Evolutionary conservation across 2,113 vertebrate genomes (phyloP).

Genomic region (Mirounga angustirostris): DNA sequence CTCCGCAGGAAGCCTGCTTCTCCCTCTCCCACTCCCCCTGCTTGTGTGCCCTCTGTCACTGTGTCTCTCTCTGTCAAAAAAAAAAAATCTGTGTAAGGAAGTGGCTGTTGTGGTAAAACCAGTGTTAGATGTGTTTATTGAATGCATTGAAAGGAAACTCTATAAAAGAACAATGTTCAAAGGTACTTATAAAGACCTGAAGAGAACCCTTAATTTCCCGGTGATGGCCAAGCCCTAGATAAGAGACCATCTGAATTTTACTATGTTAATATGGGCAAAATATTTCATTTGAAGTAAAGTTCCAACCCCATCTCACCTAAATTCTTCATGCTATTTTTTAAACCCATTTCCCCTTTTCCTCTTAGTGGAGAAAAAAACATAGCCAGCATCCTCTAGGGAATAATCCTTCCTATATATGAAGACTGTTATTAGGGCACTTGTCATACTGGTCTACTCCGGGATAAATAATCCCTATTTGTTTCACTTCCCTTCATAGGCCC

Average conservation of each 20-base stretch:
- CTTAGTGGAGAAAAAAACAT: conserved; percentile 54
- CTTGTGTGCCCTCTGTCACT: too few species aligned
- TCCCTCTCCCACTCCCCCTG: too few species aligned
- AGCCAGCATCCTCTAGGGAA: conserved; percentile 54
- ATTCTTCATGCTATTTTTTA: conserved; percentile 66
- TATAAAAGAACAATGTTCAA: not conserved
- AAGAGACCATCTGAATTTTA: not conserved
- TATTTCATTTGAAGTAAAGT: conserved; percentile 26
- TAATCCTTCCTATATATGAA: conserved; percentile 66
- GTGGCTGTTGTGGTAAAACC: not conserved
- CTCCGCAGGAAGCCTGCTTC: too few species aligned
- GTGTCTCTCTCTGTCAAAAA: too few species aligned
- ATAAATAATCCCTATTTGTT: conserved; percentile 72
- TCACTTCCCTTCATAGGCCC: conserved; percentile 56
- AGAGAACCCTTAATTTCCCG: not conserved
- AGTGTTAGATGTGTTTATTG: not conserved
- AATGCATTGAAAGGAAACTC: not conserved
- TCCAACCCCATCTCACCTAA: not conserved
- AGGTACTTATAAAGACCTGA: not conserved
- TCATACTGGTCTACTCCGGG: conserved; percentile 64
- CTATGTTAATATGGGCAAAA: not conserved
- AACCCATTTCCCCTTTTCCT: conserved; percentile 35
- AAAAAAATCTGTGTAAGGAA: not conserved
- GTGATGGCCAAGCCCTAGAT: not conserved
- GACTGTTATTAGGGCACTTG: conserved; percentile 71